These are phyloP conservation scores for Corythucha ciliata DNA, from an alignment of 2,888 invertebrate species.

Conservation along the genomic window DNA sequence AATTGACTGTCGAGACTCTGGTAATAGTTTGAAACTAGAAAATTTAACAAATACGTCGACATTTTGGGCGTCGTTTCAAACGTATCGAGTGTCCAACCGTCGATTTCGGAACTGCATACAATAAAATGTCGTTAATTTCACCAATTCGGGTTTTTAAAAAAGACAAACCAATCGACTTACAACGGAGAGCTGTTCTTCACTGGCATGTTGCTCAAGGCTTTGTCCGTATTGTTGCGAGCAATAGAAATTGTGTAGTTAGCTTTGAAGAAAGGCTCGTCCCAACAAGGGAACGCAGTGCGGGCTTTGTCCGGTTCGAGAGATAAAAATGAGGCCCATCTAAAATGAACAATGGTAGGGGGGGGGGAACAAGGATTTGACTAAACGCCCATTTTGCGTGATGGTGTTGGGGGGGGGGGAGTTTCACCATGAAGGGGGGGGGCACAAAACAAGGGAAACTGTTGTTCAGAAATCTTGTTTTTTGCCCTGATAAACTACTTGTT, in stretches of 20 bases:
- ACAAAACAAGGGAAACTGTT: no score
- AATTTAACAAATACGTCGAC: conserved; percentile 50
- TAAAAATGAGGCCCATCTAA: conserved; percentile 23
- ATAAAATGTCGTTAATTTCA: neutral
- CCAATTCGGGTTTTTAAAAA: neutral
- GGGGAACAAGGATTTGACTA: neutral
- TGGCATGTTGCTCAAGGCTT: conserved; percentile 28
- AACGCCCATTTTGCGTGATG: no score
- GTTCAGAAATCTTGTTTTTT: no score
- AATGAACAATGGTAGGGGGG: neutral
- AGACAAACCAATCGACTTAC: conserved; percentile 15
- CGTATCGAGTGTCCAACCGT: conserved; percentile 42
- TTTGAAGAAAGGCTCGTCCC: conserved; percentile 29
- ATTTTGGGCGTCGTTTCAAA: conserved; percentile 43
- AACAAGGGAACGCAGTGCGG: conserved; percentile 28
- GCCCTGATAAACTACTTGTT: no score
- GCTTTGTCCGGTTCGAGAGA: conserved; percentile 28
- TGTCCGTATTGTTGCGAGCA: conserved; percentile 21
- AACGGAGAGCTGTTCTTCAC: conserved; percentile 11
- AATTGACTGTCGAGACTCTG: conserved; percentile 28
- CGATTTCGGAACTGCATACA: conserved; percentile 28
- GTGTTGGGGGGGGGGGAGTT: no score
- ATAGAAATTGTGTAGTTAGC: conserved; percentile 28
- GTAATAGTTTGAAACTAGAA: conserved; percentile 45
- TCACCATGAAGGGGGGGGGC: no score